Evolutionary conservation across 1,140 invertebrate species (phyloP).

Genomic region (Aplysia californica): DNA sequence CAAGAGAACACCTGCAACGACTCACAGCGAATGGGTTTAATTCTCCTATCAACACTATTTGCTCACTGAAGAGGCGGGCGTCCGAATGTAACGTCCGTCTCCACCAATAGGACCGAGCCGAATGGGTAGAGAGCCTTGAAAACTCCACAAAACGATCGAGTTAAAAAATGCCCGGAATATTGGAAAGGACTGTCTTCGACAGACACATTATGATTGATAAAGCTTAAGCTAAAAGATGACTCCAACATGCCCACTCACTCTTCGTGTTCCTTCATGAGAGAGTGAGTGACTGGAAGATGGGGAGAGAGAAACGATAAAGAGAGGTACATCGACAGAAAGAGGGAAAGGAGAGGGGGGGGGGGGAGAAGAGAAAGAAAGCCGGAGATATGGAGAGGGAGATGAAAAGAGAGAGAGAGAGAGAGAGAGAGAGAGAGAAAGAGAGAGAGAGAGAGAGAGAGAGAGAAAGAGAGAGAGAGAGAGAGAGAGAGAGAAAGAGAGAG

Average conservation of each 20-base stretch:
- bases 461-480: background rate
- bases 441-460: background rate
- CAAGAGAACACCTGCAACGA: no score
- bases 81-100: no score
- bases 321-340: background rate
- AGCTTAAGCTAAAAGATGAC: background rate
- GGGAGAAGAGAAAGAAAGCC: background rate
- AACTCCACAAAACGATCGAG: background rate
- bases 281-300: background rate
- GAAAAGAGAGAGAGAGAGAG: conserved; percentile 31
- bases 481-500: background rate
- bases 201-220: background rate
- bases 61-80: no score
- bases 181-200: background rate
- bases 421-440: conserved; percentile 22
- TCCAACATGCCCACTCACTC: background rate
- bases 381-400: background rate
- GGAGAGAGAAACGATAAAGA: background rate
- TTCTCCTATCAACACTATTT: no score
- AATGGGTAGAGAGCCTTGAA: no score
- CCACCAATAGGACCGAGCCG: no score
- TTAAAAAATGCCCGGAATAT: background rate
- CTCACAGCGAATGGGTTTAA: no score
- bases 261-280: background rate
- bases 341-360: background rate